Percentiles rank a stretch among this genome's conserved stretches.
These are phyloP conservation scores for Muschampia plurimacula DNA, from an alignment of 2,888 invertebrate genomes.

Conservation along the genomic window DNA sequence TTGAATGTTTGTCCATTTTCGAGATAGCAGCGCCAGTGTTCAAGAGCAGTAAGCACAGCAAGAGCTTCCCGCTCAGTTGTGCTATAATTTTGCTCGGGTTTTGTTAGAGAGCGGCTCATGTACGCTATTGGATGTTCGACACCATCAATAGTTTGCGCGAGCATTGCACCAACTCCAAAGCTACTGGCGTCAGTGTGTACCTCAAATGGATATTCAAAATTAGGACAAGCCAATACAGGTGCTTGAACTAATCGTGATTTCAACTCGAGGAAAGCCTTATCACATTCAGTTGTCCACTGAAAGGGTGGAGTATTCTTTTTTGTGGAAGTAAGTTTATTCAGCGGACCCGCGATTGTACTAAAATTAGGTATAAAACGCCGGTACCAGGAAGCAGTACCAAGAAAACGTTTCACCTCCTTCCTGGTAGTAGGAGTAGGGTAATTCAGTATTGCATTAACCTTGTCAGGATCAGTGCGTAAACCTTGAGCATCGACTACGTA, in stretches of 20 bases:
- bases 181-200: slow-evolving; percentile 48
- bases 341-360: slow-evolving; percentile 35
- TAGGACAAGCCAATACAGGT: background rate
- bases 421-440: slow-evolving; percentile 45
- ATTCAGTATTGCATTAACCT: slow-evolving; percentile 46
- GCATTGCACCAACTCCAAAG: background rate
- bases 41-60: slow-evolving; percentile 40
- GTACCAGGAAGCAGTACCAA: slow-evolving; percentile 49
- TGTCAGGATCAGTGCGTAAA: slow-evolving; percentile 49
- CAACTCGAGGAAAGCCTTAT: background rate
- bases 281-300: background rate
- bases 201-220: slow-evolving; percentile 39
- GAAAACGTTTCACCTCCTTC: slow-evolving; percentile 47
- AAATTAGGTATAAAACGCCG: slow-evolving; percentile 48
- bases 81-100: slow-evolving; percentile 40
- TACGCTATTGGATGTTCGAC: background rate
- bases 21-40: slow-evolving; percentile 25
- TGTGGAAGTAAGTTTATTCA: background rate
- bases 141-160: background rate
- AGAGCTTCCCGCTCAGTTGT: slow-evolving; percentile 42
- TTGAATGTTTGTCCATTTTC: slow-evolving; percentile 25
- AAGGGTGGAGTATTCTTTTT: background rate
- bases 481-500: slow-evolving; percentile 51
- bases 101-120: slow-evolving; percentile 2
- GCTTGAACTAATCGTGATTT: background rate